phyloP scores from a whole-genome alignment of 2,797 vertebrate genomes.

The Sebastes kiyomatsui region DNA sequence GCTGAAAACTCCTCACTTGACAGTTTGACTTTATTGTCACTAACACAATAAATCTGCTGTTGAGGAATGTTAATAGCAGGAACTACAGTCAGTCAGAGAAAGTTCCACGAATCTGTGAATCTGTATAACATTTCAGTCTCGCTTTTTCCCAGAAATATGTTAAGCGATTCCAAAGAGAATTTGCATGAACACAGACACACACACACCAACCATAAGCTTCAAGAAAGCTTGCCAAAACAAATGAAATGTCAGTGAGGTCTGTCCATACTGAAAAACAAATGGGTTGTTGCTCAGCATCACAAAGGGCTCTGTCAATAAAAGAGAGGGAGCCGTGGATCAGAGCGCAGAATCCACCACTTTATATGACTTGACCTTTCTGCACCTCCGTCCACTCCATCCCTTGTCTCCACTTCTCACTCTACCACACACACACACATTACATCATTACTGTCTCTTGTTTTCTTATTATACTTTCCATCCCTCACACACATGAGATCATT shows the following conservation, averaged over 20 bases:
- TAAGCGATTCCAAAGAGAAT: neutral
- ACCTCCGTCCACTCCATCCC: neutral
- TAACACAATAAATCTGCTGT: neutral
- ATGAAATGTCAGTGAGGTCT: neutral
- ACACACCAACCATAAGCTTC: neutral
- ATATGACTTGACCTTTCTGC: constrained; percentile 11
- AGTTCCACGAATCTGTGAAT: neutral
- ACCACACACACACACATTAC: constrained; percentile 24
- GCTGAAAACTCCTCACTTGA: constrained; percentile 1
- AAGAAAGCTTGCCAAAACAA: constrained; percentile 13
- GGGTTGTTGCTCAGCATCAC: neutral
- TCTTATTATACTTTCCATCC: constrained; percentile 35
- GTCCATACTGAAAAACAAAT: constrained; percentile 6
- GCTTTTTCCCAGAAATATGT: neutral
- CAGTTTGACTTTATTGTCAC: constrained; percentile 23
- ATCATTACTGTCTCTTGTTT: constrained; percentile 29
- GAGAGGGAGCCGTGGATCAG: neutral
- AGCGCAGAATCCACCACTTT: neutral
- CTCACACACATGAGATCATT: constrained; percentile 65
- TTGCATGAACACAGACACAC: constrained; percentile 1
- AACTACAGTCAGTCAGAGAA: neutral
- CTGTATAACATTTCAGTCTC: neutral
- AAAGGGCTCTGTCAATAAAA: neutral
- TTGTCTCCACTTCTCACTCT: constrained; percentile 10
- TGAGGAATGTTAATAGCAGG: constrained; percentile 9